A percentile compares a stretch with the other conserved stretches of the same genome.
Conservation (phyloP, 2,797 vertebrate genomes). For the Mergus octosetaceus region DNA sequence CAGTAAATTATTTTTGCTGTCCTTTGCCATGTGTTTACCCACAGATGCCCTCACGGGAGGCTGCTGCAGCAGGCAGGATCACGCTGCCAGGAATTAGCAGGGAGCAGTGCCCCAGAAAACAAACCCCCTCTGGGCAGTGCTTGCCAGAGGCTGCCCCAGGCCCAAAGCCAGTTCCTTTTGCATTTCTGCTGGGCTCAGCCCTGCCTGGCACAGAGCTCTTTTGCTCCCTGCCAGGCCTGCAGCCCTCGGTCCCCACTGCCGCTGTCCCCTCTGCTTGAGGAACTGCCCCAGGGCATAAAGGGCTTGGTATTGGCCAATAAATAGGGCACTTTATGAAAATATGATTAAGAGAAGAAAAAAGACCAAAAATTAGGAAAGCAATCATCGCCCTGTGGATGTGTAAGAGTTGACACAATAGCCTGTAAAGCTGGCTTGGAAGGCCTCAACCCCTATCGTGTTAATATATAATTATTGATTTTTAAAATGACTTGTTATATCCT, state of each 20-base stretch:
- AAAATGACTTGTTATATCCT: conserved; percentile 64
- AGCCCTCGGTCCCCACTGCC: not conserved
- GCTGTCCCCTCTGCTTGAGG: not conserved
- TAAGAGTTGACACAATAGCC: not conserved
- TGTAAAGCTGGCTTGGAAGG: conserved; percentile 36
- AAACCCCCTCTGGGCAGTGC: accelerated
- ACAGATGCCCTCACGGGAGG: too few relatives aligned
- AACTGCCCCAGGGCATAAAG: not conserved
- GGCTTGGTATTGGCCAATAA: not conserved
- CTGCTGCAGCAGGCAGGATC: not conserved
- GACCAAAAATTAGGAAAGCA: not conserved
- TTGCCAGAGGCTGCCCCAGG: not conserved
- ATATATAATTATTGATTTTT: conserved; percentile 73
- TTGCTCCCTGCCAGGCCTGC: not conserved
- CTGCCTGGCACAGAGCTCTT: not conserved
- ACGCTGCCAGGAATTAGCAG: accelerated
- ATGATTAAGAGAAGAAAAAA: not conserved
- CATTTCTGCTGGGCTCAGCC: not conserved
- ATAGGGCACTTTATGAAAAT: not conserved
- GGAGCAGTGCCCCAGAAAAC: not conserved
- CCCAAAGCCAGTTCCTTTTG: not conserved
- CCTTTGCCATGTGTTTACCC: not conserved
- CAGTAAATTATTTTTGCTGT: not conserved
- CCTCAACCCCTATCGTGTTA: conserved; percentile 22
- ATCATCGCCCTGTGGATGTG: not conserved